These are phyloP conservation scores for Conopomorpha cramerella DNA, from an alignment of 1,140 invertebrate genomes.

Conservation along the genomic window DNA sequence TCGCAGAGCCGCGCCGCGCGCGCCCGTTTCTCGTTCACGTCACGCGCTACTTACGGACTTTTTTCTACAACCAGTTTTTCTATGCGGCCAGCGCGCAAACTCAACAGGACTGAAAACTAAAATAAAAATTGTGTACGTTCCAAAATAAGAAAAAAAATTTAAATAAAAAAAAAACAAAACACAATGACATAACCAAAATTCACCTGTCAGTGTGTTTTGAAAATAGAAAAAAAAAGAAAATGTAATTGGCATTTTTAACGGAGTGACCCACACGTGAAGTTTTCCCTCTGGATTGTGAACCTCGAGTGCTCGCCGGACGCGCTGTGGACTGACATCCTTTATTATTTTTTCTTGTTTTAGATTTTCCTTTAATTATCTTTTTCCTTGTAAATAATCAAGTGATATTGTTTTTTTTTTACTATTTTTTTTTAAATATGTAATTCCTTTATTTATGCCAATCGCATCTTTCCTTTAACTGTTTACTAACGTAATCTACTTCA, in stretches of 20 bases:
- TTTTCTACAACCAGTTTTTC: too few species aligned
- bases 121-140: slow-evolving; percentile 33
- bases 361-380: slow-evolving; percentile 14
- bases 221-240: too few species aligned
- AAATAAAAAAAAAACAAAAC: slow-evolving; percentile 5
- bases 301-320: slow-evolving; percentile 26
- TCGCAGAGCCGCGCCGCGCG: slow-evolving; percentile 29
- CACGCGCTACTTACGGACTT: too few species aligned
- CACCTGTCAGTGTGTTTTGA: slow-evolving; percentile 17
- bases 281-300: slow-evolving; percentile 27
- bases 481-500: too few species aligned
- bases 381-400: slow-evolving; percentile 34
- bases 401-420: slow-evolving; percentile 22
- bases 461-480: too few species aligned
- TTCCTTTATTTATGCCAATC: slow-evolving; percentile 51
- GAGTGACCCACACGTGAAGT: slow-evolving; percentile 50
- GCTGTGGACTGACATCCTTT: slow-evolving; percentile 24
- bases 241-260: slow-evolving; percentile 51
- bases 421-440: slow-evolving; percentile 7
- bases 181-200: too few species aligned
- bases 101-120: neutral
- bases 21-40: too few species aligned
- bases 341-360: slow-evolving; percentile 7
- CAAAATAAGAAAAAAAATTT: slow-evolving; percentile 16
- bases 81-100: too few species aligned